A percentile compares a stretch with the other conserved stretches of the same genome.
These are phyloP conservation scores for Suncus etruscus DNA, from an alignment of 2,113 vertebrate genomes.

Conservation along the genomic window DNA sequence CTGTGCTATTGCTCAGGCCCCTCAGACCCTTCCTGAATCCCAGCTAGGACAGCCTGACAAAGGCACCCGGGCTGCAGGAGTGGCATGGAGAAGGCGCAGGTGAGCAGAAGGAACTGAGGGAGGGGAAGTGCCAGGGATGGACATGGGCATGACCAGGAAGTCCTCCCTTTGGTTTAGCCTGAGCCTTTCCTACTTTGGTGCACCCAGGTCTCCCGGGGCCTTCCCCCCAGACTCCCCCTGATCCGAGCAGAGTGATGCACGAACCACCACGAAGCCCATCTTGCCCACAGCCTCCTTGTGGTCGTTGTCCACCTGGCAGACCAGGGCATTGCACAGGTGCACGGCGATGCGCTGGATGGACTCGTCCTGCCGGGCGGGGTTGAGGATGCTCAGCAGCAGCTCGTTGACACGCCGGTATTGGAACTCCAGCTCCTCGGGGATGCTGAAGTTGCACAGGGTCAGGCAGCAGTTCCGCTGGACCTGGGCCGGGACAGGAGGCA, in stretches of 20 bases:
- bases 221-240: too few relatives aligned
- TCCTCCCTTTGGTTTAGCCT: too few relatives aligned
- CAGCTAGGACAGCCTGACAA: background rate
- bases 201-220: too few relatives aligned
- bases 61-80: background rate
- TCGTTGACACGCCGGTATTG: slow-evolving; percentile 97
- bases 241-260: too few relatives aligned
- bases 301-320: slow-evolving; percentile 99
- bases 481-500: slow-evolving; percentile 81
- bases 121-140: background rate
- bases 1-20: too few relatives aligned
- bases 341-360: slow-evolving; percentile 99
- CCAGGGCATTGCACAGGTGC: slow-evolving; percentile 97
- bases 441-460: slow-evolving; percentile 98
- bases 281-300: slow-evolving; percentile 99
- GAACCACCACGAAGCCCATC: slow-evolving; percentile 99
- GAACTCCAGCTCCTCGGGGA: slow-evolving; percentile 98
- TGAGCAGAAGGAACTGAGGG: background rate
- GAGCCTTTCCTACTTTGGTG: too few relatives aligned
- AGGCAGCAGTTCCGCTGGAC: slow-evolving; percentile 99
- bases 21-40: background rate
- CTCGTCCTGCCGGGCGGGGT: slow-evolving; percentile 95
- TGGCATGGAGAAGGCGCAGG: background rate
- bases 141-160: too few relatives aligned
- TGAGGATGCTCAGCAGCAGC: slow-evolving; percentile 96